A percentile compares a stretch with the other conserved stretches of the same genome.
These are phyloP conservation scores for Tachysurus vachellii DNA, from an alignment of 2,113 vertebrate genomes.

Conservation along the genomic window DNA sequence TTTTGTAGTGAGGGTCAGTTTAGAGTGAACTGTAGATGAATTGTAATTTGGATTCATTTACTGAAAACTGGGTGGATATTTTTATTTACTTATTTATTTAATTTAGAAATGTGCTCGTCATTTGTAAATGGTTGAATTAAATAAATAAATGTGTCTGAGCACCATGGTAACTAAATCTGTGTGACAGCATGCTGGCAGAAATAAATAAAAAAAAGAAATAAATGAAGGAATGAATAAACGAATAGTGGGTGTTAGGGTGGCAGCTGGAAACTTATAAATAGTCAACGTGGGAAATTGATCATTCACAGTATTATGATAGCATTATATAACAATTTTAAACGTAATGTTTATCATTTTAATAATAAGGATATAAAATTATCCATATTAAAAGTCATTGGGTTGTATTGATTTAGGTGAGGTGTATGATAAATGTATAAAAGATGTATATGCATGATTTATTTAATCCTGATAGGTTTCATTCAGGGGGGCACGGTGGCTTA, in stretches of 20 bases:
- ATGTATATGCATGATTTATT: too few relatives aligned
- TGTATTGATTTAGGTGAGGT: not conserved
- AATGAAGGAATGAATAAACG: not conserved
- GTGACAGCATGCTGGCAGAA: not conserved
- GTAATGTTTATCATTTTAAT: not conserved
- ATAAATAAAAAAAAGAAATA: not conserved
- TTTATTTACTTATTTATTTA: not conserved
- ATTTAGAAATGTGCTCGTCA: not conserved
- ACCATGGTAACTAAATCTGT: not conserved
- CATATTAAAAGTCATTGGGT: not conserved
- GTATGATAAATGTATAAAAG: too few relatives aligned
- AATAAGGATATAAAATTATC: not conserved
- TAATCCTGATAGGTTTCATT: not conserved
- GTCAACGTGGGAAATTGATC: not conserved
- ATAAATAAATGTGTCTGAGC: conserved; percentile 36
- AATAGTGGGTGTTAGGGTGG: not conserved
- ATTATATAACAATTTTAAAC: not conserved
- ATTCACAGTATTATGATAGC: not conserved
- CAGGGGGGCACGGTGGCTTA: too few relatives aligned
- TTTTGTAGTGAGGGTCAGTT: not conserved
- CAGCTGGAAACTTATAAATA: not conserved
- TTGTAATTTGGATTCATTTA: not conserved
- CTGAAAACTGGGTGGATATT: not conserved
- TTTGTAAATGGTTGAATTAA: not conserved
- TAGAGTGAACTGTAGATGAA: not conserved